Base-by-base conservation (phyloP, 2,113 vertebrate genomes). In the Andinoacara biseriatus region DNA sequence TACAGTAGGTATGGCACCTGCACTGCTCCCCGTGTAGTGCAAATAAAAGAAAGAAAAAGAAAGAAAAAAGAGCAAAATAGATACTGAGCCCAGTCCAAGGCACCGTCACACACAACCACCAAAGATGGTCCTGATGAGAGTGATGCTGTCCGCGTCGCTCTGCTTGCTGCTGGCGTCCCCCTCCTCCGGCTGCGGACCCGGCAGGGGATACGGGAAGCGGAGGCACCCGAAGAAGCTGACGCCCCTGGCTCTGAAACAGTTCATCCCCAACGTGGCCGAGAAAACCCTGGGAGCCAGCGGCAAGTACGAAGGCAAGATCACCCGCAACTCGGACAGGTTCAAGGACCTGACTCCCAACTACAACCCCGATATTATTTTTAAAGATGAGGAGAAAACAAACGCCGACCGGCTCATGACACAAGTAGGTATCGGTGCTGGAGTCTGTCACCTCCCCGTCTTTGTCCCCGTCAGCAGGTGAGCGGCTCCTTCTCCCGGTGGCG, bases 291-390 rank as follows among this genome's bases (percentile, higher is more conserved):
- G 98, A 93, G 98, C 98, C 89, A 99, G 98, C 95, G 98, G 98
- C 88, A 95, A 97, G 91, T 99, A 98, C 89, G 98, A 99, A 92
- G 97, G 98, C 92, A 98, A 99, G 97, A 98, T 99, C 95, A 97
- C 96, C 7, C 96, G 98, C 90, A 98, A 96, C 97, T 99, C 98
- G 59, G 98, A 99, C 96, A 96, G 98, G 91, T 99, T 99, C 95
- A 99, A 99, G 96, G 97, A 99, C 92, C 97, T 99, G 95, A 99
- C 97, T 95, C 98, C 98, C 95, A 99, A 99, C 95, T 99, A 99
- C 95, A 99, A 99, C 94, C 98, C 98, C 92, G 98, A 99, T 96
- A 99, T 99, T 95, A 99, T 99, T 90, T 99, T 99, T 95, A 99
- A 99, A 95, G 98, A 99, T 95, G 98, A 99, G 94, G 98, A 99